These are phyloP conservation scores for Scolopax bukidnonensis DNA, from an alignment of 2,797 vertebrate species.

Conservation along the genomic window DNA sequence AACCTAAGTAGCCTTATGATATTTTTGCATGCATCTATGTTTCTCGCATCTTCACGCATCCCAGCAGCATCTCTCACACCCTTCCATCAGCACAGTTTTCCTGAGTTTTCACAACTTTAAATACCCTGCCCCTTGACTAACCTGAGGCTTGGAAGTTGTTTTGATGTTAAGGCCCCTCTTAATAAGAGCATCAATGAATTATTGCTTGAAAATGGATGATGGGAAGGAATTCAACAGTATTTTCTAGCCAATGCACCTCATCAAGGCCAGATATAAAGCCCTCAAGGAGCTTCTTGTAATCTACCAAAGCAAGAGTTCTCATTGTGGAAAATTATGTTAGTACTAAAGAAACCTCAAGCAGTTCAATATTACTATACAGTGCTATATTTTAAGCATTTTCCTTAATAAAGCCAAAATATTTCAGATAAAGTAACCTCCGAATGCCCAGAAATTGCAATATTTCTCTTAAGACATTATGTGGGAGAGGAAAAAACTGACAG, in stretches of 20 bases:
- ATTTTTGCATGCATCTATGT: neutral
- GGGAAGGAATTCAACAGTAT: neutral
- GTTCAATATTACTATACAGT: neutral
- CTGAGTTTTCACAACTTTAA: neutral
- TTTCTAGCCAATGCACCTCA: neutral
- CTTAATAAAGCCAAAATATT: neutral
- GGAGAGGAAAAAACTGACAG: neutral
- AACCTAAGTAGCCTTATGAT: accelerated
- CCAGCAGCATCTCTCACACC: neutral
- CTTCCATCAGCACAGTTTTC: neutral
- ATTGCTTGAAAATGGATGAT: neutral
- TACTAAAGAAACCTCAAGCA: neutral
- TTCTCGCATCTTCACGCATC: neutral
- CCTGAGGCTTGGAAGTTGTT: neutral
- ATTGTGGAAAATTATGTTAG: neutral
- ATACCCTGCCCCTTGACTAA: neutral
- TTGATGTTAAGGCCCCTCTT: neutral
- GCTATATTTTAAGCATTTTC: neutral
- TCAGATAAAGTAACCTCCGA: neutral
- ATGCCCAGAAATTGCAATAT: neutral
- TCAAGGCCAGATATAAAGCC: neutral
- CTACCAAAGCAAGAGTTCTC: neutral
- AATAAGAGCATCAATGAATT: neutral
- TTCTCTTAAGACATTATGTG: neutral
- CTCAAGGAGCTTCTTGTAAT: conserved; percentile 1